A percentile compares a stretch with the other conserved stretches of the same genome.
Conservation (phyloP, 2,113 vertebrate genomes). For the Recurvirostra avosetta region DNA sequence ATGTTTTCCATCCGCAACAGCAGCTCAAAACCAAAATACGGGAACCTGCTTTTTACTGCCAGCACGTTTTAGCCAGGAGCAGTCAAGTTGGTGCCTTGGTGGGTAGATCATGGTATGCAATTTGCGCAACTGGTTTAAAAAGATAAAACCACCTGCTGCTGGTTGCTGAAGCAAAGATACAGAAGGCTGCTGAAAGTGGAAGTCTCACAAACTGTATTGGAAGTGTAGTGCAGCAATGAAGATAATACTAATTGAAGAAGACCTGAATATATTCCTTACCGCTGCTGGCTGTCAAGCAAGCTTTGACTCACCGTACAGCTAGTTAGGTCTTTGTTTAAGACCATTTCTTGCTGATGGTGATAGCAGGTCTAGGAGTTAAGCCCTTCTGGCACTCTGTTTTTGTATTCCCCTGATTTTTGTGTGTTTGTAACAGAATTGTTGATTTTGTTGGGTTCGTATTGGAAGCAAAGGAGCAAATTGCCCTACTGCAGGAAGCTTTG, state of each 20-base stretch:
- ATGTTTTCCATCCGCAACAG: neutral
- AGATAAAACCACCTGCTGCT: slow-evolving; percentile 11
- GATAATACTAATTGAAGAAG: neutral
- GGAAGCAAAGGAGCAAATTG: neutral
- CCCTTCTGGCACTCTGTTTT: neutral
- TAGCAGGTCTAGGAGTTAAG: neutral
- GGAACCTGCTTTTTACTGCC: neutral
- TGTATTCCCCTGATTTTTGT: neutral
- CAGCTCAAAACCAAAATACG: neutral
- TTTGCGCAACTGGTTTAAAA: slow-evolving; percentile 17
- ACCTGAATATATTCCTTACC: neutral
- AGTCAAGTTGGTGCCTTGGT: neutral
- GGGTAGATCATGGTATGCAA: slow-evolving; percentile 11
- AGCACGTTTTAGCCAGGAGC: neutral
- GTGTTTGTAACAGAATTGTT: neutral
- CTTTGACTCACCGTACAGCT: neutral
- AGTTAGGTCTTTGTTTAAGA: neutral
- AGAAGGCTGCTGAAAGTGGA: neutral
- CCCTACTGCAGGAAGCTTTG: neutral
- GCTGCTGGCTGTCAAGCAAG: neutral
- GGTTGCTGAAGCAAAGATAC: neutral
- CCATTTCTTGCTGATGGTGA: neutral
- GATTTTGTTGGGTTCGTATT: neutral
- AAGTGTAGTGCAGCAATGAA: neutral
- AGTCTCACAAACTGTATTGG: neutral